Evolutionary conservation across 1,140 invertebrate species (phyloP).

Genomic region (Batillaria attramentaria): DNA sequence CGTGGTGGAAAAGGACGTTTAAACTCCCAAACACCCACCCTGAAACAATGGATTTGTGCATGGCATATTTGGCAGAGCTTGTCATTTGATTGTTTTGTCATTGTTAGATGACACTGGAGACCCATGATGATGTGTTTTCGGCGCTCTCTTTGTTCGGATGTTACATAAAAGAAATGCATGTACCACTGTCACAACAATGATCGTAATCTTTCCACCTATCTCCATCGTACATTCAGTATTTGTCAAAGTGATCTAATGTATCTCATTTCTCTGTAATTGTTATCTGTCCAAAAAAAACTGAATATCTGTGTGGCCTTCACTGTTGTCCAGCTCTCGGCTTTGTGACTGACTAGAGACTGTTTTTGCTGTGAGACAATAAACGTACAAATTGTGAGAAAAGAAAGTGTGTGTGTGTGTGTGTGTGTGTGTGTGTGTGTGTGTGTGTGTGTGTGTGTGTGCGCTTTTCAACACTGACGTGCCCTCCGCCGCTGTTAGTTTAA

Average conservation of each 20-base stretch:
- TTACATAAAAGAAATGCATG: too few species aligned
- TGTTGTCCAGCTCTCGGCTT: background rate
- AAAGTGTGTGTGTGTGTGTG: background rate
- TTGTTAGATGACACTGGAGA: too few species aligned
- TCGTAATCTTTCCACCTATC: too few species aligned
- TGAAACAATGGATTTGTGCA: too few species aligned
- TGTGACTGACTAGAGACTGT: background rate
- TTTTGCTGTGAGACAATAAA: constrained; percentile 12
- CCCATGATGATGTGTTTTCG: too few species aligned
- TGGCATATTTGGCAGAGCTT: too few species aligned
- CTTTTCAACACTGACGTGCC: background rate
- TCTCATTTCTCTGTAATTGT: background rate
- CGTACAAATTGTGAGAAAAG: constrained; percentile 22
- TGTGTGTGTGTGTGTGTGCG: background rate
- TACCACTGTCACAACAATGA: too few species aligned
- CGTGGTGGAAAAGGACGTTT: too few species aligned
- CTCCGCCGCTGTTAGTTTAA: background rate
- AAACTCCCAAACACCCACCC: too few species aligned
- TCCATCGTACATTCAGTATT: background rate
- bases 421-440: background rate
- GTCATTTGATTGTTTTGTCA: too few species aligned
- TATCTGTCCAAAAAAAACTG: too few species aligned
- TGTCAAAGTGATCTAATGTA: background rate
- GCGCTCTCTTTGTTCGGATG: too few species aligned
- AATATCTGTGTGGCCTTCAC: constrained; percentile 22